These are phyloP conservation scores for Drosophila kepulauana DNA, from an alignment of 1,140 invertebrate species.

Conservation along the genomic window DNA sequence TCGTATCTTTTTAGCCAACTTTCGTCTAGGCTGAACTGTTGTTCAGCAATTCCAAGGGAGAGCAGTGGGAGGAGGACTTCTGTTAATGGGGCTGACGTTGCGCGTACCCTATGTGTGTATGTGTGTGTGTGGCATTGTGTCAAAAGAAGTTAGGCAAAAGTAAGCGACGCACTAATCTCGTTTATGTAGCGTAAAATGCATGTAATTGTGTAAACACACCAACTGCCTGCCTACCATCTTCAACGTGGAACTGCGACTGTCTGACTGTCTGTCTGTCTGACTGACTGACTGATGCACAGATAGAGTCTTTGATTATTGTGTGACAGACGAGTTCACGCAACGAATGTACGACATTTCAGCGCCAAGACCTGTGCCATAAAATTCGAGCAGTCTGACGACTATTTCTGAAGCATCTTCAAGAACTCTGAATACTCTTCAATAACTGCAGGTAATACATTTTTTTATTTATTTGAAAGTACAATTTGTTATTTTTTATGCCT, in stretches of 20 bases:
- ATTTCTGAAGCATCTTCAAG: neutral
- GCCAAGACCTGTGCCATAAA: slow-evolving; percentile 29
- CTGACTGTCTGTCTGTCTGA: slow-evolving; percentile 17
- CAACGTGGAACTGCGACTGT: neutral
- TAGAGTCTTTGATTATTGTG: slow-evolving; percentile 77
- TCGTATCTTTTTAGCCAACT: slow-evolving; percentile 67
- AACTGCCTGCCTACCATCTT: slow-evolving; percentile 28
- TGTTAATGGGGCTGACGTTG: slow-evolving; percentile 38
- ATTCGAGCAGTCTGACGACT: neutral
- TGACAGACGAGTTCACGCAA: slow-evolving; percentile 48
- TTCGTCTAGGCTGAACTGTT: slow-evolving; percentile 43
- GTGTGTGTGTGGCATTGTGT: slow-evolving; percentile 44
- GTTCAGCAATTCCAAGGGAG: neutral
- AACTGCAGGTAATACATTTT: too few species aligned
- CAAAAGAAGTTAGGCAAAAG: slow-evolving; percentile 64
- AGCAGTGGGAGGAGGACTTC: neutral
- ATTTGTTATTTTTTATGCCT: too few species aligned
- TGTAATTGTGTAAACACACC: slow-evolving; percentile 78
- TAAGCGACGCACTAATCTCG: slow-evolving; percentile 77
- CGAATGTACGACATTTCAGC: slow-evolving; percentile 27
- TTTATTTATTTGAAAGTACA: too few species aligned
- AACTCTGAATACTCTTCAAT: slow-evolving; percentile 17
- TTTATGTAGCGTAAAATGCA: slow-evolving; percentile 82
- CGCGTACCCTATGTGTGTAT: slow-evolving; percentile 1
- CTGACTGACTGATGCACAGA: slow-evolving; percentile 64